Evolutionary conservation across 1,140 invertebrate species (phyloP), one percentile per base, ranked within the genome.

Genomic region (Phthorimaea operculella): DNA sequence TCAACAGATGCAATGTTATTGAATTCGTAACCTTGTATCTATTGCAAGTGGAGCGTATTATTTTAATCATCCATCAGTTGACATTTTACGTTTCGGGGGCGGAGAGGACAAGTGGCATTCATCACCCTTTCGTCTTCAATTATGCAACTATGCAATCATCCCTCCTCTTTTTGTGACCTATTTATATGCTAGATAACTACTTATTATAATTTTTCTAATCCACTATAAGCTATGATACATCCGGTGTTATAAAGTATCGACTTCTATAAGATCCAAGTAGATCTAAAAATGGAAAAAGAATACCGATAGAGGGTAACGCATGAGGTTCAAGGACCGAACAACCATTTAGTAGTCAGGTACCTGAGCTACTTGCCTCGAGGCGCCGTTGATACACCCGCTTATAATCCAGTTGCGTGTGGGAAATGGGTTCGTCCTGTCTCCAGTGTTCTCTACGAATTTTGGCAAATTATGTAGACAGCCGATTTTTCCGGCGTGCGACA

Each of bases 61-160:
- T 70, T 68, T 69, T 72, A 71, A 68, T 73, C 54, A 49, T 47
- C 14, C 21, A 28, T 42, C 48, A 63, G 56, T 64, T 77, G 74
- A 70, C 72, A 77, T 75, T 77, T 74, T 69, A 53, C 54, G 56
- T 65, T 54, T 73, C 44, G 58, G 61, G 59, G 68, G 66, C 65
- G 68, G 58, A 17, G 44, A 6, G 44, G 44, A 9, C 11, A 17
- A 16, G 44, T 51, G 62, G 48, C 58, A 57, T 62, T 72, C 63
- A n/a, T n/a, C n/a, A n/a, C 67, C 64, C 68, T 65, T 62, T 69
- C 58, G 60, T 54, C 53, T 70, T 58, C 39, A 8, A 58, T 68
- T 68, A 66, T 62, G 60, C 39, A 8, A 58, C 66, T 68, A 66
- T 62, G 60, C 52, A 71, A 71, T 16, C 36, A 39, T 39, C 36